Evolutionary conservation across 2,113 vertebrate species (phyloP).

Genomic region (Paratilapia polleni): DNA sequence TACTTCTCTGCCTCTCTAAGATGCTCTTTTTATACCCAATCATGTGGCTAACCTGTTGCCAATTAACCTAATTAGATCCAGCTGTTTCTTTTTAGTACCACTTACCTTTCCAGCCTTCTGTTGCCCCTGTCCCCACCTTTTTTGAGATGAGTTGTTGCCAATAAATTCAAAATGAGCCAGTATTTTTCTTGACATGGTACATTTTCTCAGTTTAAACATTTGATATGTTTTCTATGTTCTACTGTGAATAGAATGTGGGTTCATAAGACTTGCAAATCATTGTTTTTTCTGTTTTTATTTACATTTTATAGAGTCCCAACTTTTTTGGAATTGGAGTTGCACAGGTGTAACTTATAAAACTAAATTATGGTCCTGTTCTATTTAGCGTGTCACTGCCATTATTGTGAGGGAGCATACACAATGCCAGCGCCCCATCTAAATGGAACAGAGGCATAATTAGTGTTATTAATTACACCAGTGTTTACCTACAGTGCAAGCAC

Average conservation of each 20-base stretch:
- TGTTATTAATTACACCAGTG: background rate
- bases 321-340: too few species aligned
- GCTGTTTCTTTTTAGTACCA: background rate
- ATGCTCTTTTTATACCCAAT: background rate
- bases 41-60: background rate
- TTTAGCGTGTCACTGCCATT: background rate
- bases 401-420: background rate
- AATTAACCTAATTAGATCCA: background rate
- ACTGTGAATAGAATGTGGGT: background rate
- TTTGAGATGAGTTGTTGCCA: background rate
- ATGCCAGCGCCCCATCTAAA: background rate
- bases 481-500: background rate
- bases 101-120: background rate
- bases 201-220: too few species aligned
- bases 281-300: too few species aligned
- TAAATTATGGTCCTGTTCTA: background rate
- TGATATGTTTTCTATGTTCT: too few species aligned
- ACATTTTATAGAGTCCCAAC: too few species aligned
- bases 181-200: background rate
- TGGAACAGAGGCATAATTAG: background rate
- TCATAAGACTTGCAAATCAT: background rate
- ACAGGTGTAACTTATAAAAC: background rate
- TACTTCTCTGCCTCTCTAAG: background rate
- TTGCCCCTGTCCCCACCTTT: too few species aligned
- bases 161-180: background rate